These are phyloP conservation scores for Diorhabda carinulata DNA, from an alignment of 1,140 invertebrate genomes.

Conservation along the genomic window DNA sequence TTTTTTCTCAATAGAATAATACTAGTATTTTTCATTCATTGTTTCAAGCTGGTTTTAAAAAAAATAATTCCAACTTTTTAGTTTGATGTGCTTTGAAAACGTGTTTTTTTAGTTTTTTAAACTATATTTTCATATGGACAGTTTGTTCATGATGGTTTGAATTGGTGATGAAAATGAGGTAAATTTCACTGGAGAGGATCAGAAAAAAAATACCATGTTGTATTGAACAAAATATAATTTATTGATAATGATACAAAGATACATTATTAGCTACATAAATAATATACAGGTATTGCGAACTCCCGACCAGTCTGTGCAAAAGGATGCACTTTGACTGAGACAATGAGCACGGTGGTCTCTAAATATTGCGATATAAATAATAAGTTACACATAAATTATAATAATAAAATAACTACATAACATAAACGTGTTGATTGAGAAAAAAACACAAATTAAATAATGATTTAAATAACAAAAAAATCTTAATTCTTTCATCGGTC, in stretches of 20 bases:
- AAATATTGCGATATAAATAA: constrained; percentile 47
- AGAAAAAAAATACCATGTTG: constrained; percentile 7
- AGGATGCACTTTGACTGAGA: constrained; percentile 30
- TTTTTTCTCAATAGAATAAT: no score
- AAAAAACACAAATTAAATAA: constrained; percentile 49
- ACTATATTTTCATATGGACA: no score
- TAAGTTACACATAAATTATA: constrained; percentile 51
- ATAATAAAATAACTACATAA: constrained; percentile 50
- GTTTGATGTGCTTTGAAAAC: no score
- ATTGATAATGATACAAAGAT: constrained; percentile 47
- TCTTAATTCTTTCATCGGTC: constrained; percentile 45
- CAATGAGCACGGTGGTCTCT: constrained; percentile 40
- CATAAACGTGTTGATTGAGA: constrained; percentile 47
- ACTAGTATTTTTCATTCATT: no score
- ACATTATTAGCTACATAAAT: constrained; percentile 46
- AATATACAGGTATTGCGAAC: constrained; percentile 44
- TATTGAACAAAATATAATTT: constrained; percentile 49
- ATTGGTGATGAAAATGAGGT: neutral
- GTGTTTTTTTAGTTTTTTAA: no score
- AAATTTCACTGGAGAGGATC: constrained; percentile 12
- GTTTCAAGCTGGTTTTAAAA: no score
- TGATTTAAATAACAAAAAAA: constrained; percentile 49
- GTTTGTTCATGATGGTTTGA: no score
- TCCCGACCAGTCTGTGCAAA: constrained; percentile 27
- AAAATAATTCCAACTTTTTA: no score